Evolutionary conservation across 2,888 invertebrate species (phyloP), one percentile per base, ranked within the genome.

Genomic region (Drosophila peninsularis): DNA sequence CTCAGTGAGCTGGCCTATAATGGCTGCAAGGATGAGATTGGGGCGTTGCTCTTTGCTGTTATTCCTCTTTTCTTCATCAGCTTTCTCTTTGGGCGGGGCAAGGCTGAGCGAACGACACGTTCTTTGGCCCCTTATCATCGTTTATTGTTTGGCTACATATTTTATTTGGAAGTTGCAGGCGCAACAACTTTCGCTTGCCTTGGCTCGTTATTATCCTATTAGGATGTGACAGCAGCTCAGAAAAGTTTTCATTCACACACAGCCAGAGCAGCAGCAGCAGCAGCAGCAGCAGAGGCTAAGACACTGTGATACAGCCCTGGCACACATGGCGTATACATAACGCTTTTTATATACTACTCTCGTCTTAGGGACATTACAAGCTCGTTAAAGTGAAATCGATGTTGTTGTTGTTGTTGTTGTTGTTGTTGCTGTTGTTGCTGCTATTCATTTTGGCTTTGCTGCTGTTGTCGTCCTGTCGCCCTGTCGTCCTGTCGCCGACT

Each of bases 341-440:
- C 71, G 82, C 71, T 74, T 68, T 87, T 85, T 83, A 82, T 87
- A 82, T 87, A 87, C 88, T 87, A 82, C 88, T 87, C 82, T 76
- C 77, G 72, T 75, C 88, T 82, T 82, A 55, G 71, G 76, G 88
- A 84, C 88, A 85, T 88, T 85, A 88, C 84, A 88, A 85, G 88
- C 84, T 85, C 84, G 84, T 85, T 85, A 85, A 85, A 85, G 86
- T 88, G 83, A 88, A 88, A 85, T 85, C 85, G 88, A 85, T 85
- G 85, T 86, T 80, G 81, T 74, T 84, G 65, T 68, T 80, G 66
- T 66, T 85, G 85, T 86, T 80, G 81, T 74, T 84, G 65, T 68
- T 80, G 66, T 66, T 72, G 37, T 5, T 24, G 24, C 24, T 24
- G 24, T 10, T 85, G 84, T 64, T 73, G 39, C 42, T 69, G 61